These are phyloP conservation scores for Sepiola atlantica DNA, from an alignment of 2,888 invertebrate genomes.

Conservation along the genomic window DNA sequence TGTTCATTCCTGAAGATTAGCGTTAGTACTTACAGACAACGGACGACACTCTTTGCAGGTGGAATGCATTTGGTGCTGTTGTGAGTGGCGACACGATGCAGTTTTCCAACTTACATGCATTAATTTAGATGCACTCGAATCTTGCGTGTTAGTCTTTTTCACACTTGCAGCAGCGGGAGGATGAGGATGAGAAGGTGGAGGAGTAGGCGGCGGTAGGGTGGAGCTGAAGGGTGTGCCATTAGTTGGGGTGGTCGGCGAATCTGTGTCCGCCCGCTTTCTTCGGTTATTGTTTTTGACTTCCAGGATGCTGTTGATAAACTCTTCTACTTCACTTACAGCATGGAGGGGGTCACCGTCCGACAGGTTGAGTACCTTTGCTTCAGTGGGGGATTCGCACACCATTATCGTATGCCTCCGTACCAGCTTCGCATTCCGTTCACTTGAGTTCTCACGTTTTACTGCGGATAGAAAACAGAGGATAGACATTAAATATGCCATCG, in stretches of 20 bases:
- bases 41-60: slow-evolving; percentile 62
- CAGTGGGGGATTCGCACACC: slow-evolving; percentile 68
- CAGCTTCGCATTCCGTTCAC: slow-evolving; percentile 50
- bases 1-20: not conserved
- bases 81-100: slow-evolving; percentile 53
- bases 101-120: slow-evolving; percentile 68
- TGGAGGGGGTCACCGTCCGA: not conserved
- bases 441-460: slow-evolving; percentile 12
- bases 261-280: not conserved
- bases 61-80: slow-evolving; percentile 49
- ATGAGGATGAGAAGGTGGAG: not conserved
- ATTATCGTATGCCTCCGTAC: slow-evolving; percentile 69
- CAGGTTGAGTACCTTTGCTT: slow-evolving; percentile 48
- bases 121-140: slow-evolving; percentile 62
- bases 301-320: not conserved
- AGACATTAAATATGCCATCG: not conserved
- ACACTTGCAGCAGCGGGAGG: not conserved
- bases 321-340: slow-evolving; percentile 12
- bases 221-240: not conserved
- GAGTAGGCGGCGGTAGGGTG: not conserved
- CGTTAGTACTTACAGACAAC: slow-evolving; percentile 62
- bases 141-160: slow-evolving; percentile 42
- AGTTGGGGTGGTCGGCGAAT: slow-evolving; percentile 37
- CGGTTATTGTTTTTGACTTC: not conserved
- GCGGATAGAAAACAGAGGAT: not conserved